Evolutionary conservation across 2,797 vertebrate species (phyloP).

Genomic region (Platyrinchus mystaceus): DNA sequence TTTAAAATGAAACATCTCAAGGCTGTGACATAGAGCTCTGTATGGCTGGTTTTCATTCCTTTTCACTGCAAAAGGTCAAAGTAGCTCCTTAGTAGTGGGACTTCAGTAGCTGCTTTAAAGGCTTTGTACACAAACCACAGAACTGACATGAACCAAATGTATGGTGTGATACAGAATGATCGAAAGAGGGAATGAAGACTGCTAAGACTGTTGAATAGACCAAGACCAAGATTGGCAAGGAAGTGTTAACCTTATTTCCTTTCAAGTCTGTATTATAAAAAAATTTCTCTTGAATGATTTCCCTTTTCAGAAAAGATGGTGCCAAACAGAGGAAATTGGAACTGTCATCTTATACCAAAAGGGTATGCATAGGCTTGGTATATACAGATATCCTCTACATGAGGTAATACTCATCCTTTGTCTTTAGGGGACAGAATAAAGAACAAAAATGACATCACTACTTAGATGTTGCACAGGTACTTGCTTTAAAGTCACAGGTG

Average conservation of each 20-base stretch:
- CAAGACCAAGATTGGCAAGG: background rate
- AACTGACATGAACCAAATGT: background rate
- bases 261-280: background rate
- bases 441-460: background rate
- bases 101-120: background rate
- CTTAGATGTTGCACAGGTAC: background rate
- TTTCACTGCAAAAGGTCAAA: background rate
- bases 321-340: background rate
- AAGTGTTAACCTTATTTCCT: background rate
- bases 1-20: background rate
- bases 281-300: background rate
- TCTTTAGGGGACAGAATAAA: background rate
- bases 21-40: background rate
- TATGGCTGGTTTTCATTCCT: background rate
- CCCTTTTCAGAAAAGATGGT: background rate
- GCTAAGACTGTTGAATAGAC: background rate
- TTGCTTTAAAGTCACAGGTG: background rate
- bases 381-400: background rate
- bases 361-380: background rate
- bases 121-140: background rate
- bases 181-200: background rate
- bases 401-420: background rate
- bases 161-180: background rate
- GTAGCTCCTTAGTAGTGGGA: background rate
- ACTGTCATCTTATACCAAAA: background rate